phyloP scores from a whole-genome alignment of 2,888 invertebrate genomes.

The Dasypogon diadema region DNA sequence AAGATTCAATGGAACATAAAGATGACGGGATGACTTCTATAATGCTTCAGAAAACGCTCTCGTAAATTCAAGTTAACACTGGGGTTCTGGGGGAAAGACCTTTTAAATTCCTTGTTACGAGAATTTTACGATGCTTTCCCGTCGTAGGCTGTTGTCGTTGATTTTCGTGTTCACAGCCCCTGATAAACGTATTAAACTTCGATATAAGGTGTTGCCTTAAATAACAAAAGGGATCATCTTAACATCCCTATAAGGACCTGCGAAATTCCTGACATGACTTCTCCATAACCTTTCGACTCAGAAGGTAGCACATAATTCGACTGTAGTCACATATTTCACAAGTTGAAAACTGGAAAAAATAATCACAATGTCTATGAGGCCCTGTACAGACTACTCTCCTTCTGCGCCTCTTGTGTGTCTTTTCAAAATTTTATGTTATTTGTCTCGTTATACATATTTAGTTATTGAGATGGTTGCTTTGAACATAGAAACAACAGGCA shows the following conservation, averaged over 20 bases:
- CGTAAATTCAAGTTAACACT: not conserved
- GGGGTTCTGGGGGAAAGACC: not conserved
- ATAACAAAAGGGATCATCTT: not conserved
- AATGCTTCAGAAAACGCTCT: slow-evolving; percentile 3
- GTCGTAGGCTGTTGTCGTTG: not conserved
- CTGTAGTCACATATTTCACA: not conserved
- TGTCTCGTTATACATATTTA: too few relatives aligned
- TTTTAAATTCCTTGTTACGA: not conserved
- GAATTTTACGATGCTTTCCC: not conserved
- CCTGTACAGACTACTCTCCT: too few relatives aligned
- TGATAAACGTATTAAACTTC: not conserved
- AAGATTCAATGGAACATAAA: slow-evolving; percentile 1
- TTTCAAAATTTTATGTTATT: too few relatives aligned
- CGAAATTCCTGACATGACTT: not conserved
- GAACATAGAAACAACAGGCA: too few relatives aligned
- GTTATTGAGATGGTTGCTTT: too few relatives aligned
- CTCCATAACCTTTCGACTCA: not conserved
- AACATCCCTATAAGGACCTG: not conserved
- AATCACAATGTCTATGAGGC: too few relatives aligned
- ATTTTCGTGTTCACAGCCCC: not conserved
- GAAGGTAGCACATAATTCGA: not conserved
- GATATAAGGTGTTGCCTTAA: not conserved
- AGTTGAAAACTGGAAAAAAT: not conserved
- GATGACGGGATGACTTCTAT: slow-evolving; percentile 1
- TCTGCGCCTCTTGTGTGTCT: too few relatives aligned